Evolutionary conservation across 2,113 vertebrate genomes (phyloP), one percentile per base, ranked within the genome.

Genomic region (Syngnathoides biaculeatus): DNA sequence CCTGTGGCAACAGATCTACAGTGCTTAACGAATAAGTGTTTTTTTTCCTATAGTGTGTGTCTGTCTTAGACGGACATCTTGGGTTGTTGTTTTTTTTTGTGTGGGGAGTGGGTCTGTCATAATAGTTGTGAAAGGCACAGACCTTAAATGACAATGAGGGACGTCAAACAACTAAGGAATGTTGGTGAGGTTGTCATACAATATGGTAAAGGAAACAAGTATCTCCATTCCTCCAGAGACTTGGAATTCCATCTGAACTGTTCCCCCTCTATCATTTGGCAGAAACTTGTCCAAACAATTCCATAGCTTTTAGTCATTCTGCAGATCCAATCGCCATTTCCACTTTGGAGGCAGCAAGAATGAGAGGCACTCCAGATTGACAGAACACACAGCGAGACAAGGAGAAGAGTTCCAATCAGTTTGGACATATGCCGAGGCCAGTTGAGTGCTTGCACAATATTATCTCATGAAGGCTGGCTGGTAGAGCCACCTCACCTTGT

Each of bases 271-370:
- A 79, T 83, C 88, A 83, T 91, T 92, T 92, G 90, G 90, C 91
- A 92, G 88, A 80, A 88, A 91, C 83, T 92, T 90, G 89, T 91
- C 89, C 92, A 91, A 92, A 92, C 88, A 92, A 90, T 92, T 91
- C 90, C 81, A 84, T 86, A 88, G 90, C 88, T 89, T 90, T 92
- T 90, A 90, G 90, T 91, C 89, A 89, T 84, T 88, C 80, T 58
- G 84, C 86, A 87, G 88, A 89, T 88, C 87, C 84, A 87, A 86
- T 88, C 85, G 85, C 85, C 85, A 84, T 90, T 89, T 88, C 83
- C 84, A 88, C 84, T 87, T 89, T 83, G 85, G 79, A 72, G 81
- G 72, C 80, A 85, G 81, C 50, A 61, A 78, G 83, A 87, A 77
- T 84, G 82, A 84, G 79, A 86, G 75, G 75, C 77, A 82, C 83